phyloP scores from a whole-genome alignment of 2,797 vertebrate genomes.

The Diceros bicornis region DNA sequence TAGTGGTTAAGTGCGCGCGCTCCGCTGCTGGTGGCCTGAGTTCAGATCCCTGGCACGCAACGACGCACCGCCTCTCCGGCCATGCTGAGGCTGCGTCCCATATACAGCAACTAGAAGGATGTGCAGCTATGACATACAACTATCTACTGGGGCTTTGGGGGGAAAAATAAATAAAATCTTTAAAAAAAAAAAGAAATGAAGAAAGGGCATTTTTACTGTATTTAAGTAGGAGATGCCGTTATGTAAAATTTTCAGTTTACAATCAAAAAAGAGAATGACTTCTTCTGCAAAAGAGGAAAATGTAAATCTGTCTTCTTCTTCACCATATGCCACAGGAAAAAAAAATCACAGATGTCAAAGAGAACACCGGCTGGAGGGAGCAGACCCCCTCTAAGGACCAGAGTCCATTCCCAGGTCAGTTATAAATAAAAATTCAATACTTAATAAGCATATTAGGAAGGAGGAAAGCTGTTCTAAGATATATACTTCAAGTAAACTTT shows the following conservation, averaged over 20 bases:
- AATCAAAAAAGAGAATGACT: slow-evolving; percentile 62
- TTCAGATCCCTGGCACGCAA: too few species aligned
- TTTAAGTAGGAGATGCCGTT: slow-evolving; percentile 43
- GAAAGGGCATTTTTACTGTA: slow-evolving; percentile 48
- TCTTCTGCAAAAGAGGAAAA: slow-evolving; percentile 66
- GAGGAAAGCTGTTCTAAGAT: not conserved
- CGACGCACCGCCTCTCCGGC: too few species aligned
- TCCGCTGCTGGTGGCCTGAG: too few species aligned
- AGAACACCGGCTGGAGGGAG: slow-evolving; percentile 32
- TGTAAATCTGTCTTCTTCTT: slow-evolving; percentile 68
- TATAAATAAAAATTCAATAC: not conserved
- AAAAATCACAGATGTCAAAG: slow-evolving; percentile 32
- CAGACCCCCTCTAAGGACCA: not conserved
- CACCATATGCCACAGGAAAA: slow-evolving; percentile 35
- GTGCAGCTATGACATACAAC: too few species aligned
- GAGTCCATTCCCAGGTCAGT: not conserved
- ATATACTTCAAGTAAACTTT: not conserved
- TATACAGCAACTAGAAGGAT: too few species aligned
- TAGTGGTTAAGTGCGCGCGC: too few species aligned
- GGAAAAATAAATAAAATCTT: too few species aligned
- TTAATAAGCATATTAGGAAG: not conserved
- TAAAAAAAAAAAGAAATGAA: too few species aligned
- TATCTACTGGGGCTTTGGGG: too few species aligned
- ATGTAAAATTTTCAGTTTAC: slow-evolving; percentile 66
- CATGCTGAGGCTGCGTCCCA: too few species aligned